Evolutionary conservation across 92 coral and sea anemone genomes (phyloP), one percentile per base, ranked within the genome.

Genomic region (Bergia sp.): DNA sequence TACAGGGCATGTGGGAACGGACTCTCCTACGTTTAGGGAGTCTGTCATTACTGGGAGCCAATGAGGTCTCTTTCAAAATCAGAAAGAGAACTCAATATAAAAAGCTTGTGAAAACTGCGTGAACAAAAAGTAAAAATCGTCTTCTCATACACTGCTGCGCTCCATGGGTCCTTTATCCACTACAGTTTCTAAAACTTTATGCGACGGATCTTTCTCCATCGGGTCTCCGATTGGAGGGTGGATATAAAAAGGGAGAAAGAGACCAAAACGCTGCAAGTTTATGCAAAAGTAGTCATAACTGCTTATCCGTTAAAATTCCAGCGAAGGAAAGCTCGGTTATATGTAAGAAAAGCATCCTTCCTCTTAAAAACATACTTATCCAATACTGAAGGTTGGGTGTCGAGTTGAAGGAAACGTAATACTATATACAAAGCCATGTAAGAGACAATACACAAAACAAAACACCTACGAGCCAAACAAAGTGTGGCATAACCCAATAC

Each of bases 1-100:
- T 84, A 84, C 37, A 84, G 47, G 37, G 71, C 87, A 7, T 84
- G 87, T 49, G 87, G 15, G 2, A 36, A 47, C 4, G 2, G 65
- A 71, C 65, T 67, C 44, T 49, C 36, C 0, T 47, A 67, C 43
- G 87, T 84, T 50, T 84, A 84, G 77, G 2, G 41, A 76, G 69
- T 5, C 49, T 37, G 85, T 44, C 58, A 44, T 1, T 41, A 40
- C 58, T 61, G 7, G n/a, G 69, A 61, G 29, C 69, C 69, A 72
- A 38, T 36, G 76, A 72, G 18, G 37, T 72, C 43, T 72, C 42
- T 72, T 38, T 72, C 76, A 21, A 61, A 61, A 20, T 16, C 16
- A 61, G n/a, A 61, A 61, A 9, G 15, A 16, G 13, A 10, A 10
- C 15, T 0, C 18, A 53, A 53, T 18, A 12, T 53, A 3, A 53